A percentile compares a stretch with the other conserved stretches of the same genome.
Evolutionary conservation across 2,797 vertebrate genomes (phyloP).

Genomic region (Channa striata): DNA sequence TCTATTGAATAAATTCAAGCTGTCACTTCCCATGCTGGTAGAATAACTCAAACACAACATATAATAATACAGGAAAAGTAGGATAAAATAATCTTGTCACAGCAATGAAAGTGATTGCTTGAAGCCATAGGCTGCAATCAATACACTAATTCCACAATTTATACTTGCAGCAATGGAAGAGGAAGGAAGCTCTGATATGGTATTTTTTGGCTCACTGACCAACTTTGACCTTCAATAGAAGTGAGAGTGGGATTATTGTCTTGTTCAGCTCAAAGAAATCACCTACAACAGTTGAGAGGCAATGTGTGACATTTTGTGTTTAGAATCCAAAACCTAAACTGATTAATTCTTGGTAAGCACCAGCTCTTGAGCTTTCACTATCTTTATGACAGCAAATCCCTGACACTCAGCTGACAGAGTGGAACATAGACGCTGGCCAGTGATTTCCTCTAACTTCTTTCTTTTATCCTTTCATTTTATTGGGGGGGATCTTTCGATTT

Average conservation of each 20-base stretch:
- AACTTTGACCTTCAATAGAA: constrained; percentile 98
- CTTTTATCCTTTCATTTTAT: constrained; percentile 74
- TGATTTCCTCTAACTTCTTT: constrained; percentile 77
- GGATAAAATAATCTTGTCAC: constrained; percentile 99
- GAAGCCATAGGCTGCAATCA: constrained; percentile 95
- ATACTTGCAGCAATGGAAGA: constrained; percentile 93
- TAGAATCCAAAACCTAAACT: constrained; percentile 88
- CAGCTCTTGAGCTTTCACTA: constrained; percentile 81
- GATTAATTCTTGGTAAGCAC: constrained; percentile 91
- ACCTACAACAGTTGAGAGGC: constrained; percentile 92
- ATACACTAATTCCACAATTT: constrained; percentile 99
- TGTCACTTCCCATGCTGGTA: constrained; percentile 99
- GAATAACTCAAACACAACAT: constrained; percentile 99
- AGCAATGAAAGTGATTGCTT: constrained; percentile 98
- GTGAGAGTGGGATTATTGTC: constrained; percentile 94
- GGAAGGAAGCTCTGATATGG: constrained; percentile 98
- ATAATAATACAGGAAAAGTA: constrained; percentile 99
- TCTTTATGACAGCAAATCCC: constrained; percentile 85
- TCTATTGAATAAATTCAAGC: constrained; percentile 99
- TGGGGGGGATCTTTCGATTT: constrained; percentile 53
- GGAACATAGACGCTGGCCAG: constrained; percentile 77
- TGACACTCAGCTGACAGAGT: constrained; percentile 79
- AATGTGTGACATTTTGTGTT: constrained; percentile 90
- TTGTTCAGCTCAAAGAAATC: constrained; percentile 94
- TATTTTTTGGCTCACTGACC: constrained; percentile 99